Evolutionary conservation across 2,113 vertebrate genomes (phyloP).

Genomic region (Nycticryphes semicollaris): DNA sequence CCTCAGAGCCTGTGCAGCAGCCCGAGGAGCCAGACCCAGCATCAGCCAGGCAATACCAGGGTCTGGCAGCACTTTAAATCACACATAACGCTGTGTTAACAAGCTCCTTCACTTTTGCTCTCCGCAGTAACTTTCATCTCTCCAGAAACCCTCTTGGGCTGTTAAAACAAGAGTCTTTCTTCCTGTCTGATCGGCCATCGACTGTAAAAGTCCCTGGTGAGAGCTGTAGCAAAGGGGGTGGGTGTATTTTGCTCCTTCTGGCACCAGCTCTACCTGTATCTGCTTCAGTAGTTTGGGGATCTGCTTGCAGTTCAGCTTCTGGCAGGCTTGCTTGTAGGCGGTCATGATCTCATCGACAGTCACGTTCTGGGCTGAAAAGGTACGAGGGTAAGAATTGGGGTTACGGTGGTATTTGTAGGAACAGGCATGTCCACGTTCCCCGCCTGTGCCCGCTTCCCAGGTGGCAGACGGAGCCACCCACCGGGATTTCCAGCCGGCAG

Average conservation of each 20-base stretch:
- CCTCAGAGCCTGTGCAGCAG: accelerated
- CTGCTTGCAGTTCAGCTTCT: conserved; percentile 93
- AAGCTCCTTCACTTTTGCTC: neutral
- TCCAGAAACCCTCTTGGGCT: accelerated
- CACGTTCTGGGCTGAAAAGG: conserved; percentile 88
- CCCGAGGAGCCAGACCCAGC: neutral
- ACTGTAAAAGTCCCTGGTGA: too few species aligned
- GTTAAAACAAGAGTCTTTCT: accelerated
- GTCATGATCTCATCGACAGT: conserved; percentile 88
- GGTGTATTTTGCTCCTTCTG: neutral
- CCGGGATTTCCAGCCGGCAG: neutral
- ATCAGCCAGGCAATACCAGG: neutral
- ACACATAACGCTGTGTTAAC: too few species aligned
- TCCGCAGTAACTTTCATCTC: neutral
- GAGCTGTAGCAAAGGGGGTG: too few species aligned
- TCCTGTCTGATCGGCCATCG: accelerated
- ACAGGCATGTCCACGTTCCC: neutral
- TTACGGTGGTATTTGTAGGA: accelerated
- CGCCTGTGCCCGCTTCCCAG: too few species aligned
- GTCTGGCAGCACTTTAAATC: too few species aligned
- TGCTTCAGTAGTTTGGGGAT: conserved; percentile 92
- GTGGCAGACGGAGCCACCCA: neutral
- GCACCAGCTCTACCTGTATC: conserved; percentile 82
- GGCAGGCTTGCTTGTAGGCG: conserved; percentile 90
- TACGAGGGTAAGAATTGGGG: accelerated